phyloP scores from a whole-genome alignment of 2,113 vertebrate genomes.

The Condylura cristata region DNA sequence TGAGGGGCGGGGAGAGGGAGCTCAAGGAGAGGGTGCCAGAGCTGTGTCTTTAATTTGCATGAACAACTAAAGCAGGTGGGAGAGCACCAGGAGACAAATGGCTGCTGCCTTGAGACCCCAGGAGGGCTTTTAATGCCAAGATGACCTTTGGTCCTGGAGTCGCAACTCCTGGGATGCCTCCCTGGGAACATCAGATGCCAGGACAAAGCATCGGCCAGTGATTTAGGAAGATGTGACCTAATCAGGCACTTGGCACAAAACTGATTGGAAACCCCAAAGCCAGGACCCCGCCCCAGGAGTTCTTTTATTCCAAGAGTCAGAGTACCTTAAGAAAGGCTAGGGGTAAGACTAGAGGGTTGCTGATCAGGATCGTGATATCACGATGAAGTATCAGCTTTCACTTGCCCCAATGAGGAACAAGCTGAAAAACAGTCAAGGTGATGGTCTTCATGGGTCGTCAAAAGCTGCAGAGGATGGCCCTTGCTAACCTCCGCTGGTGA shows the following conservation, averaged over 20 bases:
- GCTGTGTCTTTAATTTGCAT: slow-evolving; percentile 15
- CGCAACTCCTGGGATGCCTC: neutral
- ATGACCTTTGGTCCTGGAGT: slow-evolving; percentile 34
- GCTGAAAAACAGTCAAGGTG: neutral
- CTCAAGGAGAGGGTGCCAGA: no score
- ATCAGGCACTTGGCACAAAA: neutral
- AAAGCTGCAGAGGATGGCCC: neutral
- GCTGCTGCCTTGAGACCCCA: neutral
- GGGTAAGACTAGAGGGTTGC: neutral
- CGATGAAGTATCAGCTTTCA: neutral
- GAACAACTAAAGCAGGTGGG: slow-evolving; percentile 15
- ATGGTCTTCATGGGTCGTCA: neutral
- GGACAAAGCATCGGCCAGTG: neutral
- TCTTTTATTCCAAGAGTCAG: neutral
- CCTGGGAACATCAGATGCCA: neutral
- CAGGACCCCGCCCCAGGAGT: neutral
- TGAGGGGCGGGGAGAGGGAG: neutral
- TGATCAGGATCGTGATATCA: neutral
- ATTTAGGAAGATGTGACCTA: neutral
- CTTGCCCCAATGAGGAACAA: neutral
- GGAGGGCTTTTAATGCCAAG: slow-evolving; percentile 24
- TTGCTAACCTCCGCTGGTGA: neutral
- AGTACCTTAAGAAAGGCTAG: neutral
- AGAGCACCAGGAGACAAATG: neutral
- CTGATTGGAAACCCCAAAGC: neutral